Conservation (phyloP, 2,113 vertebrate genomes). For the Pholis gunnellus region DNA sequence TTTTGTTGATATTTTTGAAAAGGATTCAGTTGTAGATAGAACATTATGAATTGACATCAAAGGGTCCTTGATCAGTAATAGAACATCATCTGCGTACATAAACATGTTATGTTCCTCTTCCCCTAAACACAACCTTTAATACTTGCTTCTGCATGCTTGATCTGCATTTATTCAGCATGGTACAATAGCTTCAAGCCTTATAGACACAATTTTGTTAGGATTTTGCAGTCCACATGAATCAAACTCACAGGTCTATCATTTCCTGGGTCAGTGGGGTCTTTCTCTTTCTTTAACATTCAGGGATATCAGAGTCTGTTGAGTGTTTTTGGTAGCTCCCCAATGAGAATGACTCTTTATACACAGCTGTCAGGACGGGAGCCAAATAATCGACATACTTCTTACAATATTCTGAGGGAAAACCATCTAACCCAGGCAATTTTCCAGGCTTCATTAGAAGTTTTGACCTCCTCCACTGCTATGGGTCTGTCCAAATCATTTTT, state of each 20-base stretch:
- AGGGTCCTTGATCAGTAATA: too few species aligned
- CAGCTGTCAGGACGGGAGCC: not conserved
- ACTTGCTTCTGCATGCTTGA: too few species aligned
- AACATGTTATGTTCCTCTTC: too few species aligned
- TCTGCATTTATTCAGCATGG: not conserved
- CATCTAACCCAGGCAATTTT: not conserved
- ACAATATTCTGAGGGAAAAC: not conserved
- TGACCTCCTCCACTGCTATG: too few species aligned
- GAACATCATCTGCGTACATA: too few species aligned
- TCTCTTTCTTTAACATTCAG: not conserved
- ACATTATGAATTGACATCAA: too few species aligned
- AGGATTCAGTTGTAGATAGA: too few species aligned
- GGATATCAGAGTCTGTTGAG: not conserved
- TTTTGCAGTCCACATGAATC: not conserved
- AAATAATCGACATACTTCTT: not conserved
- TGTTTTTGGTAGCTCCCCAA: not conserved
- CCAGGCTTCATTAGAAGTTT: not conserved
- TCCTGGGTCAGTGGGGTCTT: not conserved
- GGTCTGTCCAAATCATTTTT: too few species aligned
- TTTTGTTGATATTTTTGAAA: too few species aligned
- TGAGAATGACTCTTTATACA: not conserved
- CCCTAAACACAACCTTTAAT: too few species aligned
- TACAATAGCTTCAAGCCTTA: not conserved
- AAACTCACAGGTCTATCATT: not conserved
- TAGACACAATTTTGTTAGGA: not conserved